phyloP scores from a whole-genome alignment of 2,113 vertebrate species.

The Gobio gobio region DNA sequence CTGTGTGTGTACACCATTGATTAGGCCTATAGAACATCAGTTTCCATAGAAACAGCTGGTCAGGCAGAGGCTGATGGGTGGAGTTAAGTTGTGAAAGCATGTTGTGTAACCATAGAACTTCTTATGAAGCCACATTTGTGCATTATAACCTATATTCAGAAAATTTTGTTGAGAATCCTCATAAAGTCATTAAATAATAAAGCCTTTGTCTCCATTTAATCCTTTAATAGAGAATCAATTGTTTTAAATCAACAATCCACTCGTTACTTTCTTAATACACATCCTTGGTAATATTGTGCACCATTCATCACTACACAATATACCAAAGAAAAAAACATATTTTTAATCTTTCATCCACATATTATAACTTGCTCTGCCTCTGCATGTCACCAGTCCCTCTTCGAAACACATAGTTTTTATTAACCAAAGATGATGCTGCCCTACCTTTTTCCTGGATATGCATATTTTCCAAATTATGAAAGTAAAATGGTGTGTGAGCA shows the following conservation, averaged over 20 bases:
- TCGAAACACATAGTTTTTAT: not conserved
- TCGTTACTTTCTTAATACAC: not conserved
- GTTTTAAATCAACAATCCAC: not conserved
- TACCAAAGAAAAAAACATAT: not conserved
- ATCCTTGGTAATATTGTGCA: not conserved
- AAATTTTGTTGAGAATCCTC: slow-evolving; percentile 14
- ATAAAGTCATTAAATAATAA: not conserved
- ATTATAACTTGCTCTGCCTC: not conserved
- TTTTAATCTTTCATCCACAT: not conserved
- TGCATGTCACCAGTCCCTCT: not conserved
- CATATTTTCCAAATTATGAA: not conserved
- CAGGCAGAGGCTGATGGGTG: slow-evolving; percentile 47
- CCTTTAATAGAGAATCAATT: not conserved
- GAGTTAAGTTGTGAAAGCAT: slow-evolving; percentile 42
- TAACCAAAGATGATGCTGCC: not conserved
- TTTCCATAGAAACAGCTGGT: slow-evolving; percentile 61
- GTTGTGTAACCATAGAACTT: slow-evolving; percentile 46
- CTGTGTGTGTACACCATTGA: slow-evolving; percentile 49
- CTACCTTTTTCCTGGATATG: not conserved
- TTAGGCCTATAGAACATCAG: slow-evolving; percentile 60
- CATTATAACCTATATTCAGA: slow-evolving; percentile 21
- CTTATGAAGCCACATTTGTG: slow-evolving; percentile 39
- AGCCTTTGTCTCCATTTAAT: not conserved
- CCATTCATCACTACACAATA: not conserved
- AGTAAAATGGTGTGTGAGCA: not conserved